A percentile compares a stretch with the other conserved stretches of the same genome.
Conservation (phyloP, 2,113 vertebrate species). For the Prochilodus magdalenae region DNA sequence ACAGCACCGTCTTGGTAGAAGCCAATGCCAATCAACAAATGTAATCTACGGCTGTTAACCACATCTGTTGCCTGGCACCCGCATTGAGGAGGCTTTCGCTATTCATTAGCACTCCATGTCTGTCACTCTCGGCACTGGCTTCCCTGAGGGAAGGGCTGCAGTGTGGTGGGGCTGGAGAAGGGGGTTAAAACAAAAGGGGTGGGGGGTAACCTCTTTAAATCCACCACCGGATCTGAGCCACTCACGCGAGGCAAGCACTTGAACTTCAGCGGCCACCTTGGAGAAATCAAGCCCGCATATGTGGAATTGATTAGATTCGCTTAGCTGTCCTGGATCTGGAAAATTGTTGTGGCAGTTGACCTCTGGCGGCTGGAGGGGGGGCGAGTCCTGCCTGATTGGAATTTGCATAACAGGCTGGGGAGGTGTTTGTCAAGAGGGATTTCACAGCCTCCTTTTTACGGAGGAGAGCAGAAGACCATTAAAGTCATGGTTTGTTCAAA, state of each 20-base stretch:
- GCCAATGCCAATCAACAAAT: slow-evolving; percentile 19
- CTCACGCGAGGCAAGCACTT: not conserved
- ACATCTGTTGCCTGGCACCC: slow-evolving; percentile 45
- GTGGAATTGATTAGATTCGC: slow-evolving; percentile 32
- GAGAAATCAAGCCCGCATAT: slow-evolving; percentile 17
- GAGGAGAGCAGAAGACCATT: not conserved
- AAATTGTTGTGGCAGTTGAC: slow-evolving; percentile 9
- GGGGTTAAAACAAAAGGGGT: not conserved
- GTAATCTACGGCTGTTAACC: slow-evolving; percentile 37
- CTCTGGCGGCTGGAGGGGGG: not conserved
- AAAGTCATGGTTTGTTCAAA: not conserved
- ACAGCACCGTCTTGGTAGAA: slow-evolving; percentile 5
- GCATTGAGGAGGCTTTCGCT: not conserved
- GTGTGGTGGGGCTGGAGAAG: not conserved
- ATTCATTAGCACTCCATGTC: slow-evolving; percentile 30
- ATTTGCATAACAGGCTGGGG: not conserved
- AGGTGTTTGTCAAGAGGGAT: slow-evolving; percentile 19
- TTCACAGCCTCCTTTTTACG: slow-evolving; percentile 5
- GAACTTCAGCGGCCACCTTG: not conserved
- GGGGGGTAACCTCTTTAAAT: not conserved
- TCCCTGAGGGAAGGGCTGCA: slow-evolving; percentile 17
- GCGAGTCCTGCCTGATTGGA: not conserved
- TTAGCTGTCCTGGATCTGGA: slow-evolving; percentile 20
- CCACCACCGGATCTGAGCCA: not conserved
- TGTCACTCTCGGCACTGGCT: not conserved